Evolutionary conservation across 2,888 invertebrate species (phyloP), one percentile per base, ranked within the genome.

Genomic region (Drosophila kanekoi): DNA sequence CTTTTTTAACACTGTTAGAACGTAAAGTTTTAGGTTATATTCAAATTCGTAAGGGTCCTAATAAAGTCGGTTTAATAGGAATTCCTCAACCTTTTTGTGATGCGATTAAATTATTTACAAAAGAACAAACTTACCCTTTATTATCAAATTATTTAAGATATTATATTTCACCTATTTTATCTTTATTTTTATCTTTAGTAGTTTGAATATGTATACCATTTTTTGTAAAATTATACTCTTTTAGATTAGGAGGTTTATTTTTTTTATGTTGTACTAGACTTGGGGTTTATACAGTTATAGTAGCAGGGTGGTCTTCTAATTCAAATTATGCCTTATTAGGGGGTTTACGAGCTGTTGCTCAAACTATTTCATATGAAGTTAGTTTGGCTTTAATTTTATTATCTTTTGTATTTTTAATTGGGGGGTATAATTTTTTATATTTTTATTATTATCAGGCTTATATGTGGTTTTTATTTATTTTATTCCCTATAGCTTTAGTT

Each of bases 301-400:
- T 95, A 79, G 92, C 94, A 9, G 95, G 96, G 0, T 96, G 95
- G 89, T 93, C 95, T 77, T 96, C 95, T 10, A 96, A 96, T 94
- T 96, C 95, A 57, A 94, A 94, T 93, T 96, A 96, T 94, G 92
- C 95, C 41, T 93, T 96, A 90, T 93, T 96, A 88, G 95, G 96
- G 0, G 93, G 94, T 0, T 92, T 96, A 73, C 95, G 96, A 0
- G 93, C 94, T 1, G 94, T 96, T 0, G 95, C 95, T 91, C 96
- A 96, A 92, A 95, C 95, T 63, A 95, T 96, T 94, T 96, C 95
- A 89, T 96, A 96, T 94, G 96, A 96, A 92, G 95, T 96, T 38
- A 95, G 94, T 14, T 94, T 96, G 89, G 91, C 93, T 89, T 93
- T 96, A 89, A 94, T 95, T 93, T 93, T 96, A 91, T 90, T 95